These are phyloP conservation scores for Andrena bucephala DNA, from an alignment of 2,888 invertebrate genomes.

Conservation along the genomic window DNA sequence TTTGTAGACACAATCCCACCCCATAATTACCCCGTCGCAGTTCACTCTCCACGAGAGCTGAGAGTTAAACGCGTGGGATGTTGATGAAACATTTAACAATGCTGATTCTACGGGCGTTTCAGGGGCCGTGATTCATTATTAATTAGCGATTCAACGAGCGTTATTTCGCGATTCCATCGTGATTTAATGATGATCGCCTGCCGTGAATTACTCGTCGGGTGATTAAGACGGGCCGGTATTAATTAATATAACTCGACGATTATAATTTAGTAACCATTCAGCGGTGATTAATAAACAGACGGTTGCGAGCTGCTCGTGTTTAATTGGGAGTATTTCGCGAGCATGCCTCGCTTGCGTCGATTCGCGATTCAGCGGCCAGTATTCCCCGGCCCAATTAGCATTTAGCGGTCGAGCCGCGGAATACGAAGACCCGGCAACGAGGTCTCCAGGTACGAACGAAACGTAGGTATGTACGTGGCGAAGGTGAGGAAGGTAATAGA, in stretches of 20 bases:
- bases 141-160: conserved; percentile 30
- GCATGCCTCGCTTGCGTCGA: neutral
- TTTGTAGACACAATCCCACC: too few species aligned
- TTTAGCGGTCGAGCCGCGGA: conserved; percentile 3
- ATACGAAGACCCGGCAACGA: conserved; percentile 12
- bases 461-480: neutral
- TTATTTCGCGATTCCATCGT: neutral
- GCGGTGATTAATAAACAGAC: neutral
- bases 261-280: neutral
- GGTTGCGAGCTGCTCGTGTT: neutral
- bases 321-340: neutral
- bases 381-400: neutral
- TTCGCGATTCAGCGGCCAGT: neutral
- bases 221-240: neutral
- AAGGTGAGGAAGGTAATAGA: conserved; percentile 31
- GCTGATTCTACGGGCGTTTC: conserved; percentile 4
- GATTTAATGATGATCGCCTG: neutral
- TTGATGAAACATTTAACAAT: conserved; percentile 19
- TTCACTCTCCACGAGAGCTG: neutral
- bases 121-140: conserved; percentile 15
- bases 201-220: conserved; percentile 16
- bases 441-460: conserved; percentile 8
- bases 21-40: neutral
- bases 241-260: neutral
- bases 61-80: neutral